These are phyloP conservation scores for Bubo scandiacus DNA, from an alignment of 2,113 vertebrate genomes.

Conservation along the genomic window DNA sequence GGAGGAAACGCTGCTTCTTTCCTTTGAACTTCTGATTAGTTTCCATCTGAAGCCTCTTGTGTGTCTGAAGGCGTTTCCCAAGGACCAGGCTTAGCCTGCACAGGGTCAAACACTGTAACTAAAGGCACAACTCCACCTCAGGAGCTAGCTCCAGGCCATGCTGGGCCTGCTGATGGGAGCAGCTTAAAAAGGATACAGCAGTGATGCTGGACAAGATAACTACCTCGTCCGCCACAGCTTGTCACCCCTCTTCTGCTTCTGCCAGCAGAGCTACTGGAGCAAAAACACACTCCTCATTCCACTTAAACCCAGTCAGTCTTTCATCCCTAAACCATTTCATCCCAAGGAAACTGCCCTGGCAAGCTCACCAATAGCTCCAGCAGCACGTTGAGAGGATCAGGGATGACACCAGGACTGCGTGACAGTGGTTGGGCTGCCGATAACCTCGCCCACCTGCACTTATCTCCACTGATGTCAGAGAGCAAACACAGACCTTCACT, in stretches of 20 bases:
- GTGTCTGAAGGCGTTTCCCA: not conserved
- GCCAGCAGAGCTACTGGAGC: not conserved
- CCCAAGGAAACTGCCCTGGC: not conserved
- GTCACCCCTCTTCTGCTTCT: not conserved
- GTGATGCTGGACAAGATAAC: fast-evolving
- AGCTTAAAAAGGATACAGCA: not conserved
- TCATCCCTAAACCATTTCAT: not conserved
- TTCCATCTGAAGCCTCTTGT: not conserved
- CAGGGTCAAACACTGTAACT: not conserved
- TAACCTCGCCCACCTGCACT: not conserved
- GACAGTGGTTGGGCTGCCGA: not conserved
- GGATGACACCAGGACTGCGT: fast-evolving
- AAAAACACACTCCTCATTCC: not conserved
- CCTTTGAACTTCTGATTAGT: conserved; percentile 8
- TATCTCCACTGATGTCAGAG: not conserved
- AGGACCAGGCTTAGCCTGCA: not conserved
- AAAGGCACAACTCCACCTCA: not conserved
- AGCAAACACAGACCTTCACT: not conserved
- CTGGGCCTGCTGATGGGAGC: not conserved
- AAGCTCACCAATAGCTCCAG: not conserved
- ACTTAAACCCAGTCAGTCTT: not conserved
- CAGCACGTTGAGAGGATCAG: not conserved
- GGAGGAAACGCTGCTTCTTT: not conserved
- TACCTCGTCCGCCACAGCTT: not conserved
- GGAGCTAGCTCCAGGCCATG: not conserved